phyloP scores from a whole-genome alignment of 2,113 vertebrate species.

The Columba livia region DNA sequence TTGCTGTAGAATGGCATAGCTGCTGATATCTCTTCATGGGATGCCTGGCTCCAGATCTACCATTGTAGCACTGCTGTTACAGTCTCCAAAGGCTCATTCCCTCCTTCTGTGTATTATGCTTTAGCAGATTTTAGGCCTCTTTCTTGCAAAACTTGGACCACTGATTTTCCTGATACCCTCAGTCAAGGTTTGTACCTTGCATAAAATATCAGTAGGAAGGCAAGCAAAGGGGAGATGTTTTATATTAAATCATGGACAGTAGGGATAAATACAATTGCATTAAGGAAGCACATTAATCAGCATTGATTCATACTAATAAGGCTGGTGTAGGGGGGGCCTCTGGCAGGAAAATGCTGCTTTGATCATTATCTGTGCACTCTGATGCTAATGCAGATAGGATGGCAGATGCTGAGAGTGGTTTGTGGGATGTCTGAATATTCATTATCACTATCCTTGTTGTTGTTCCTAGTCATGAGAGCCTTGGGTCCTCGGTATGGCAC shows the following conservation, averaged over 20 bases:
- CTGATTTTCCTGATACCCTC: background rate
- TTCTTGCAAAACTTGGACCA: background rate
- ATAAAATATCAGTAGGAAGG: background rate
- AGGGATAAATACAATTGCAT: slow-evolving; percentile 39
- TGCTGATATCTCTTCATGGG: background rate
- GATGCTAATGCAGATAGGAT: slow-evolving; percentile 53
- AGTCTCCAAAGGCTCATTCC: background rate
- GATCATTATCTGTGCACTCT: slow-evolving; percentile 58
- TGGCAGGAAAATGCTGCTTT: slow-evolving; percentile 63
- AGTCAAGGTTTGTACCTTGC: background rate
- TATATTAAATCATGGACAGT: slow-evolving; percentile 11
- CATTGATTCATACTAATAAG: slow-evolving; percentile 55
- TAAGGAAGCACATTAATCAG: slow-evolving; percentile 53
- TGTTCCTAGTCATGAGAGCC: slow-evolving; percentile 38
- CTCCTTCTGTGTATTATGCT: background rate
- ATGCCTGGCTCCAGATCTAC: background rate
- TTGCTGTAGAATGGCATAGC: background rate
- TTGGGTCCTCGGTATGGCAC: background rate
- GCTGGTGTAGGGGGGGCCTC: slow-evolving; percentile 46
- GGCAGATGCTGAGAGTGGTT: slow-evolving; percentile 54
- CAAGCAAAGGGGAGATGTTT: background rate
- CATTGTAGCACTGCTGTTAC: background rate
- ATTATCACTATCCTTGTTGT: slow-evolving; percentile 40
- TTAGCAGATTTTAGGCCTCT: background rate
- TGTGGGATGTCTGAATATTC: slow-evolving; percentile 66